phyloP scores from a whole-genome alignment of 2,888 invertebrate species.

The Encarsia formosa region DNA sequence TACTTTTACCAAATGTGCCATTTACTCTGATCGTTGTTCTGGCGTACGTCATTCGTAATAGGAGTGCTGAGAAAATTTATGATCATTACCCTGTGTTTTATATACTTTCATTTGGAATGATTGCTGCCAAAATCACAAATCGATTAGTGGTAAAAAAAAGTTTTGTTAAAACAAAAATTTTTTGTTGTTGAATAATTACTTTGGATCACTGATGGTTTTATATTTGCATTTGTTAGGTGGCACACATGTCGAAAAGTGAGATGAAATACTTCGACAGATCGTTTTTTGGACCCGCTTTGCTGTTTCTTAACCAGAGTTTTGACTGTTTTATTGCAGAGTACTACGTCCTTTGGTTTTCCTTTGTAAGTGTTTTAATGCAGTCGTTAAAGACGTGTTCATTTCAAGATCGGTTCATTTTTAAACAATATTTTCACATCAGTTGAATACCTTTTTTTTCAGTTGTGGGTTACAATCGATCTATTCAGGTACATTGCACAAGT shows the following conservation, averaged over 20 bases:
- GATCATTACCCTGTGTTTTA: slow-evolving; percentile 90
- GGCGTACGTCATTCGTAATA: slow-evolving; percentile 88
- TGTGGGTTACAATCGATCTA: slow-evolving; percentile 82
- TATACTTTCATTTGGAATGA: slow-evolving; percentile 91
- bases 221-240: slow-evolving; percentile 67
- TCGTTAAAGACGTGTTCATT: too few species aligned
- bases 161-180: too few species aligned
- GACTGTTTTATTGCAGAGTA: slow-evolving; percentile 88
- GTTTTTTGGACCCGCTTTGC: slow-evolving; percentile 85
- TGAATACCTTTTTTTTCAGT: slow-evolving; percentile 52
- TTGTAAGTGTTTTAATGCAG: slow-evolving; percentile 68
- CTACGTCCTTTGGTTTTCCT: slow-evolving; percentile 83
- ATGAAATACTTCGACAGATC: slow-evolving; percentile 95
- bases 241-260: slow-evolving; percentile 98
- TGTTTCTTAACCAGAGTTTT: slow-evolving; percentile 99
- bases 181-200: slow-evolving; percentile 52
- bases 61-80: slow-evolving; percentile 79
- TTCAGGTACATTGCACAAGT: slow-evolving; percentile 80
- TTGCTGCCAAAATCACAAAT: slow-evolving; percentile 94
- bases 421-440: too few species aligned
- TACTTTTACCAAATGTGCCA: slow-evolving; percentile 93
- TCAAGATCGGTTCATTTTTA: too few species aligned
- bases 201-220: neutral
- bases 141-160: slow-evolving; percentile 92
- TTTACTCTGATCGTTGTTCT: slow-evolving; percentile 86